Base-by-base conservation (phyloP, 2,797 vertebrate species). In the Lacerta bilineata region DNA sequence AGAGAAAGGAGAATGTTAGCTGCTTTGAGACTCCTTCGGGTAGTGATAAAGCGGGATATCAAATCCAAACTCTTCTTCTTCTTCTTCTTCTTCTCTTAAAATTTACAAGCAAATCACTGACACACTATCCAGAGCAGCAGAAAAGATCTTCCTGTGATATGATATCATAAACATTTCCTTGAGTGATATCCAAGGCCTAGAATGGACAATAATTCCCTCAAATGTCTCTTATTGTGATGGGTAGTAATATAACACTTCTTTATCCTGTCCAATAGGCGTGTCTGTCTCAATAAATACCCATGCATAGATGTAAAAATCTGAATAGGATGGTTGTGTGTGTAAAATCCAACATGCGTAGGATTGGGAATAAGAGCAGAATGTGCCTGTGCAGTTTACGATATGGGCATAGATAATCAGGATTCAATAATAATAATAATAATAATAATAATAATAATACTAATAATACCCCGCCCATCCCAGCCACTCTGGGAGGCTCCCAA, bases 51-150 rank as follows among this genome's bases (percentile, higher is more conserved):
- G 33, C 33, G 33, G 33, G 33, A 33, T 33, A 33, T 33, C 33
- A 33, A 33, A 33, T 33, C 33, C 33, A 33, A 33, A 33, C 33
- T 33, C 33, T 33, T 33, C 33, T 33, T 33, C 33, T 33, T 33
- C 33, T 33, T 33, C 33, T 33, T 33, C 33, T 33, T 33, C 33
- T 33, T 80, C 41, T 25, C 80, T 55, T 64, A 85, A 75, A 43
- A 80, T 91, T 91, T 55, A 36, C 46, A 78, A 71, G 59, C 25
- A 69, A 68, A 78, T 83, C 46, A 33, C 18, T 7, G 29, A 78
- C 4, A 13, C 66, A 43, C 39, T 64, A 64, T 10, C 55, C 8
- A 13, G 50, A 66, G 27, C 39, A 13, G 46, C 27, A 36, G 8
- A 72, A 5, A 17, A 46, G 6, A 77, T 64, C 18, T 66, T n/a